Conservation (phyloP, 2,113 vertebrate species). For the Potamarius usumacintae region DNA sequence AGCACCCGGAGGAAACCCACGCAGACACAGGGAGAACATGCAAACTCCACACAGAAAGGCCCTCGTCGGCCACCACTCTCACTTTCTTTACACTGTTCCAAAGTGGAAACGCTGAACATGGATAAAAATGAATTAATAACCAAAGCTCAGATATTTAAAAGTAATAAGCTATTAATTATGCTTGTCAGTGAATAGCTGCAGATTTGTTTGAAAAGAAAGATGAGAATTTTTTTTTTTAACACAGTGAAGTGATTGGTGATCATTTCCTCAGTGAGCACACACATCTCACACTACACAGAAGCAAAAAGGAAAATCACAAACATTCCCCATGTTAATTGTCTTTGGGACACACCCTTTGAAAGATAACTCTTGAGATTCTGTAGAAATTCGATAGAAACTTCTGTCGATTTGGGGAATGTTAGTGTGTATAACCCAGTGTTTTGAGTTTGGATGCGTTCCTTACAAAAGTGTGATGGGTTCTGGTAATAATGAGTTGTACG, state of each 20-base stretch:
- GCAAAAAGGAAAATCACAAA: neutral
- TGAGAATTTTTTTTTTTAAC: neutral
- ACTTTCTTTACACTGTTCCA: neutral
- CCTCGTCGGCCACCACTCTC: neutral
- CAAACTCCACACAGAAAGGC: too few relatives aligned
- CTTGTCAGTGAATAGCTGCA: neutral
- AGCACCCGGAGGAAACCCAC: too few relatives aligned
- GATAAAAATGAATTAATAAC: neutral
- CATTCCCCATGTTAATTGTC: neutral
- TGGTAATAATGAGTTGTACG: neutral
- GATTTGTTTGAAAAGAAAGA: neutral
- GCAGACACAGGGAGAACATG: too few relatives aligned
- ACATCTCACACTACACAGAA: neutral
- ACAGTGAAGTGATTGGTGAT: neutral
- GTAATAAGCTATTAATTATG: neutral
- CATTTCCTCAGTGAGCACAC: neutral
- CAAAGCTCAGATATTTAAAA: neutral
- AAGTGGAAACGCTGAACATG: neutral
- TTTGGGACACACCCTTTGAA: neutral
- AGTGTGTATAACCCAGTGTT: slow-evolving; percentile 22
- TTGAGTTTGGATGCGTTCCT: neutral
- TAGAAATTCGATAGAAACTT: slow-evolving; percentile 1
- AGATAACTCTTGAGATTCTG: neutral
- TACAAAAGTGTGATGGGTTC: neutral
- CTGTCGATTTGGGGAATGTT: slow-evolving; percentile 12